Base-by-base conservation (phyloP, 2,888 invertebrate genomes). In the Drosophila lacicola region DNA sequence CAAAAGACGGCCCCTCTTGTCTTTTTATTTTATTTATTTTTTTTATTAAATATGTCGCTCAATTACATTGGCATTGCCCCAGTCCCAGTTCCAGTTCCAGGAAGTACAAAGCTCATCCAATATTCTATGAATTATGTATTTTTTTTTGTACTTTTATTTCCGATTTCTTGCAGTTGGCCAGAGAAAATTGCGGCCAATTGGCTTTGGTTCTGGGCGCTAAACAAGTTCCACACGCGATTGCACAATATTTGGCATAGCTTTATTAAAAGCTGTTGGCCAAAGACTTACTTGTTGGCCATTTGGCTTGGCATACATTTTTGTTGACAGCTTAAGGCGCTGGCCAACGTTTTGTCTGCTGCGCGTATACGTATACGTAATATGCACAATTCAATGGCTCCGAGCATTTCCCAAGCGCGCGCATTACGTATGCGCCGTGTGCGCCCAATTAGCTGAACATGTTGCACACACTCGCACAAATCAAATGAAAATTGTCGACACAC, bases 351-450 rank as follows among this genome's bases (percentile, higher is more conserved):
- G 46, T 55, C 37, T 56, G 17, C 37, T 56, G 17, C 17, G 17
- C 29, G 29, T 8, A 25, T 25, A 89, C 29, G 29, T 8, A 25
- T 25, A 89, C 82, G 85, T 89, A 75, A 84, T 68, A 54, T 39
- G 60, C 72, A 62, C 56, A 66, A 71, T 46, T 60, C 58, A 67
- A 54, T 77, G 76, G 8, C 61, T 8, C 47, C 51, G 41, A 62
- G 64, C 74, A 81, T 89, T 83, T 84, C 89, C 85, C 83, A 84
- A 75, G 86, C 85, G 69, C 85, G 69, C 81, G 58, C 51, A 89
- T 87, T 84, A 84, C 85, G 83, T 84, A 84, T 84, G 69, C 82
- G 82, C 82, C 85, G 79, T 85, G 82, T 87, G 88, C 70, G 85
- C 62, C 71, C 89, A 84, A 84, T 84, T 84, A 84, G 82, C 60